These are phyloP conservation scores for Actinostola sp. DNA, from an alignment of 92 coral and sea anemone genomes.

Conservation along the genomic window DNA sequence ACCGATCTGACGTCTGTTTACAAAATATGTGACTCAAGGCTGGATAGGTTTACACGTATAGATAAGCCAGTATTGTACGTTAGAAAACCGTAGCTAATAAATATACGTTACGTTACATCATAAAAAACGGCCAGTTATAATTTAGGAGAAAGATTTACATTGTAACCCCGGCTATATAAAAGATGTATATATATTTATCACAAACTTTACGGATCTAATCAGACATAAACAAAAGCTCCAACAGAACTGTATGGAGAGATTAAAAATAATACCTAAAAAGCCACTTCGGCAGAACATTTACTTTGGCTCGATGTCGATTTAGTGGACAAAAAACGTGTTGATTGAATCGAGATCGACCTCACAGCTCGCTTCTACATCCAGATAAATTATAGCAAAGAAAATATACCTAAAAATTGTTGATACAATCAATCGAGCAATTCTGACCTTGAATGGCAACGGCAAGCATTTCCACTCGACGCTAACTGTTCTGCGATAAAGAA, in stretches of 20 bases:
- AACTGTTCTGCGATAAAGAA: background rate
- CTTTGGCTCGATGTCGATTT: background rate
- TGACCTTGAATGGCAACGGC: slow-evolving; percentile 14
- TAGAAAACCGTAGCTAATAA: no score
- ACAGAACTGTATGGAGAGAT: background rate
- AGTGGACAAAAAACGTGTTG: slow-evolving; percentile 6
- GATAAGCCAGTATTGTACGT: no score
- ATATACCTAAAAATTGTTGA: background rate
- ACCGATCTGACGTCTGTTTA: background rate
- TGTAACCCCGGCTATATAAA: no score
- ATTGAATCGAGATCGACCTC: background rate
- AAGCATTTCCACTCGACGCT: slow-evolving; percentile 10
- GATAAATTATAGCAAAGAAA: background rate
- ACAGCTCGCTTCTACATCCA: background rate
- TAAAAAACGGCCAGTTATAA: no score
- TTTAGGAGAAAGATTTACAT: no score
- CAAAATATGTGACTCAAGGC: background rate
- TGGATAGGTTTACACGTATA: background rate
- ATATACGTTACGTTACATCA: no score
- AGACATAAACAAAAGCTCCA: slow-evolving; percentile 2
- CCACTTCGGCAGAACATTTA: background rate
- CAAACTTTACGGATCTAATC: background rate
- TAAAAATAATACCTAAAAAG: background rate
- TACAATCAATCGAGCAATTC: background rate
- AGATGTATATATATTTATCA: no score